Evolutionary conservation across 2,797 vertebrate genomes (phyloP).

Genomic region (Molossus alvarezi): DNA sequence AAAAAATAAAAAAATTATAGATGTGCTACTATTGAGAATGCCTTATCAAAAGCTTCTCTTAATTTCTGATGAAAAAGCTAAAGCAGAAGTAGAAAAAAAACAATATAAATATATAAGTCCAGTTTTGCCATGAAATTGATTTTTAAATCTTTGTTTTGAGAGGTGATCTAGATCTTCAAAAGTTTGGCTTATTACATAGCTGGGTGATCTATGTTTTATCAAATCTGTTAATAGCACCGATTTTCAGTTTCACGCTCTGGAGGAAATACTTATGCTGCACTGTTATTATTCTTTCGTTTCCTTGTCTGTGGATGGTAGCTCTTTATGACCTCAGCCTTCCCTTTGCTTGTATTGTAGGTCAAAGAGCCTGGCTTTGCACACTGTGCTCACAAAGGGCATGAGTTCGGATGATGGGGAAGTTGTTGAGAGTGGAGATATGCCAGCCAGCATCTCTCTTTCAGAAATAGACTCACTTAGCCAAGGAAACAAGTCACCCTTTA

Average conservation of each 20-base stretch:
- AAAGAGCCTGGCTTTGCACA: slow-evolving; percentile 94
- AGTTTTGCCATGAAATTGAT: slow-evolving; percentile 6
- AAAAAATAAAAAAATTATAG: not conserved
- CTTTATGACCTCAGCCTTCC: slow-evolving; percentile 7
- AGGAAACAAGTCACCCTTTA: slow-evolving; percentile 79
- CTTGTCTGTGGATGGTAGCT: not conserved
- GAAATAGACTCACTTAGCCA: slow-evolving; percentile 87
- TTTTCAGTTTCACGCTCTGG: not conserved
- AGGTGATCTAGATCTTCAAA: not conserved
- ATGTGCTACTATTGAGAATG: not conserved
- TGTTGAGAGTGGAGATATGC: slow-evolving; percentile 86
- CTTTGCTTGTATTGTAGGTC: slow-evolving; percentile 90
- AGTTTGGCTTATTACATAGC: not conserved
- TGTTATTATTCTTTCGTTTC: slow-evolving; percentile 37
- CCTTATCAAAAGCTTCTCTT: not conserved
- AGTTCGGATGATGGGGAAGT: slow-evolving; percentile 91
- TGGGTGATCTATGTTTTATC: not conserved
- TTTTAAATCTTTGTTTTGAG: slow-evolving; percentile 41
- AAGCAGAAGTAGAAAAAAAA: not conserved
- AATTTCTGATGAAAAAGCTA: slow-evolving; percentile 57
- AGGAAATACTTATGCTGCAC: not conserved
- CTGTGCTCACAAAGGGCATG: slow-evolving; percentile 88
- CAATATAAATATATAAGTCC: not conserved
- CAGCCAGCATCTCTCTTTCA: slow-evolving; percentile 88
- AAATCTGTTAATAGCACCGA: not conserved